Evolutionary conservation across 2,888 invertebrate genomes (phyloP).

Genomic region (Protula sp.): DNA sequence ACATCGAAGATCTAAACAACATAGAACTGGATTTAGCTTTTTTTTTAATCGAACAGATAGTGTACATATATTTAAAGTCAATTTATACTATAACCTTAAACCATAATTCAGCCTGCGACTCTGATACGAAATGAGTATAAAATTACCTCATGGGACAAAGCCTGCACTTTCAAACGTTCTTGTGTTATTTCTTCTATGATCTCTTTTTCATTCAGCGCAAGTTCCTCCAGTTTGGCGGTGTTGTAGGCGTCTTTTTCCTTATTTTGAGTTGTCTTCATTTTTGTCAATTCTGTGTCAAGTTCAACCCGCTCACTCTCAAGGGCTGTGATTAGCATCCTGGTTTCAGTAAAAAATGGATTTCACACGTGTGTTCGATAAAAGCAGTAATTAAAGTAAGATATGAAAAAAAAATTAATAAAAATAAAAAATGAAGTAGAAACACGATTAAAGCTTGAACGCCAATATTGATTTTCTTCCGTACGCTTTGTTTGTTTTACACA

Average conservation of each 20-base stretch:
- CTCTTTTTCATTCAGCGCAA: not conserved
- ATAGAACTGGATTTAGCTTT: too few species aligned
- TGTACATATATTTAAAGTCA: too few species aligned
- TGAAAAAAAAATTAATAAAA: not conserved
- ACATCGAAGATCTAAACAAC: constrained; percentile 10
- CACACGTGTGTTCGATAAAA: not conserved
- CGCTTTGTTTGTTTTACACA: too few species aligned
- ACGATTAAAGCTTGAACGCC: too few species aligned
- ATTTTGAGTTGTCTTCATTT: not conserved
- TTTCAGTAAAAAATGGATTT: not conserved
- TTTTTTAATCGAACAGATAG: too few species aligned
- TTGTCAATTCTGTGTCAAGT: not conserved
- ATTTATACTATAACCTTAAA: too few species aligned
- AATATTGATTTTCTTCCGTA: too few species aligned
- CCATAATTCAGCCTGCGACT: too few species aligned
- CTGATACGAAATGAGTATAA: too few species aligned
- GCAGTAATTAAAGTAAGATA: not conserved
- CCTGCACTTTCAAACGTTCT: too few species aligned
- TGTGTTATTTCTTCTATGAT: not conserved
- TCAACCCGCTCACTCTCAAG: not conserved
- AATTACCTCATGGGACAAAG: too few species aligned
- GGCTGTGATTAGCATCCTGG: not conserved
- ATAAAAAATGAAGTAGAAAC: too few species aligned
- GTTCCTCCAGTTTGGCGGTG: not conserved
- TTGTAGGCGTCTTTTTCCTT: not conserved